A percentile compares a stretch with the other conserved stretches of the same genome.
Conservation (phyloP, 2,113 vertebrate species). For the Coracopsis vasa region DNA sequence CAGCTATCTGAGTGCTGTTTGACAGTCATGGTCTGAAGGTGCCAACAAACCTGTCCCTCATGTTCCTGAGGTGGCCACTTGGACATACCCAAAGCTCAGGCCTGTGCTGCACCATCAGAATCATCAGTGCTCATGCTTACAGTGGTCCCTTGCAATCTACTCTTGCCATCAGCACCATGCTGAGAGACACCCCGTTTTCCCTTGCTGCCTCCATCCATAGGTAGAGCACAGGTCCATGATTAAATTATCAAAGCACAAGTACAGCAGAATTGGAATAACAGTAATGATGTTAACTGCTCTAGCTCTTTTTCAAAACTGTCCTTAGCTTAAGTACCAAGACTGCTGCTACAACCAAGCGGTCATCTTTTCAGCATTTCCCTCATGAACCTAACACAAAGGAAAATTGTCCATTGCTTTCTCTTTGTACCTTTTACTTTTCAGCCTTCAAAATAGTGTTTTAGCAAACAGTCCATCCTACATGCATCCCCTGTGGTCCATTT, state of each 20-base stretch:
- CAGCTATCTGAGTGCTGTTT: background rate
- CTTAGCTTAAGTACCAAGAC: background rate
- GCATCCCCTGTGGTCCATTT: background rate
- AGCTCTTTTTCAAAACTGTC: background rate
- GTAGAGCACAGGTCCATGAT: background rate
- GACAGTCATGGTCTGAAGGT: rapidly evolving
- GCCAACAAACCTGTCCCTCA: background rate
- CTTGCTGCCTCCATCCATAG: background rate
- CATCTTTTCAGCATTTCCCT: background rate
- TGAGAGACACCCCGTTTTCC: background rate
- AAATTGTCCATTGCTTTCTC: background rate
- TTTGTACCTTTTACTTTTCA: background rate
- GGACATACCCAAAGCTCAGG: background rate
- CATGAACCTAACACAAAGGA: background rate
- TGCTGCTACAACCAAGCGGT: background rate
- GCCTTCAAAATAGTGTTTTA: background rate
- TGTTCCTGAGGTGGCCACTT: background rate
- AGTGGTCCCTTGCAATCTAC: background rate
- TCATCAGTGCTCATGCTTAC: background rate
- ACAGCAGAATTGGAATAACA: background rate
- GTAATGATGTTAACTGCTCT: background rate
- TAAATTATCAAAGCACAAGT: background rate
- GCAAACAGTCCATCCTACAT: background rate
- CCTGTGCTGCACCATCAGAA: background rate
- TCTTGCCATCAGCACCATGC: background rate